Evolutionary conservation across 2,888 invertebrate species (phyloP), one percentile per base, ranked within the genome.

Genomic region (Serripes groenlandicus): DNA sequence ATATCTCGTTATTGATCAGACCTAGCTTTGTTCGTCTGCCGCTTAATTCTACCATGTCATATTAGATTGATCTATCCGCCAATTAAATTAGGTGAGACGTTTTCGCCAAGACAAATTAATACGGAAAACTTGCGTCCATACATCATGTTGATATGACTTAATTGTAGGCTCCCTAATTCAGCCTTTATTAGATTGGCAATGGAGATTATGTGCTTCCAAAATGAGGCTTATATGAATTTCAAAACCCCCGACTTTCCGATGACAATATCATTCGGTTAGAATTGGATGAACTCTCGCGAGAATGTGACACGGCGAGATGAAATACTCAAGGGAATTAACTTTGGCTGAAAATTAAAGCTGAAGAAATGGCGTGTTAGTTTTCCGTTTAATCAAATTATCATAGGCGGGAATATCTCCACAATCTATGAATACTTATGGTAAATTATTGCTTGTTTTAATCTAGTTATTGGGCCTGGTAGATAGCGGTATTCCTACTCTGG

Each of bases 31-130:
- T 76, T 58, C 69, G 76, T 76, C 76, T 72, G 76, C 76, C 32
- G 49, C 71, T 76, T 75, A 72, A 75, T 81, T 75, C 75, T 68
- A 35, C 72, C 76, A 62, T 73, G 81, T 81, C 81, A 81, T 81
- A 81, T 81, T 76, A 68, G 72, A 81, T 81, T 76, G 81, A 76
- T 76, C 35, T 72, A 72, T 58, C 72, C 66, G 34, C 68, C 81
- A 76, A 81, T 81, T 73, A 81, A 76, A 81, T 81, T 81, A 81
- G 60, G 66, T 54, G 71, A 68, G 42, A 49, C 68, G 69, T 76
- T 42, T 74, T 76, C 69, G 60, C 69, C 60, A 76, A 76, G 69
- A 60, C 76, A 76, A 76, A 76, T 76, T 76, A 76, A 76, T 69
- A 76, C 76, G 58, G 76, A 54, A 58, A 69, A 69, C 76, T 58